phyloP scores from a whole-genome alignment of 2,888 invertebrate species.

The Helleia helle region DNA sequence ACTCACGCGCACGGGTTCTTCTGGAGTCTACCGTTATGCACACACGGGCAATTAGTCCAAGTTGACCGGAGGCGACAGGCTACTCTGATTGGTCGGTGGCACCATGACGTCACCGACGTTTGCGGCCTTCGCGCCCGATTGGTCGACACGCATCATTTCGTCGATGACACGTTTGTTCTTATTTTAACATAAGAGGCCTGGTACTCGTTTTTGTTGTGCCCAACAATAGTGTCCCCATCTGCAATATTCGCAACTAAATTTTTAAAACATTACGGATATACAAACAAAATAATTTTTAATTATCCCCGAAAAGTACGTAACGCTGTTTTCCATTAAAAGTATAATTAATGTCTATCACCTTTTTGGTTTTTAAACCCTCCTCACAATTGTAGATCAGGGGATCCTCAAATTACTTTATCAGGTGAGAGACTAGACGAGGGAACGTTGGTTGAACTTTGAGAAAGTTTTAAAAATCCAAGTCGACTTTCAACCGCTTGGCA shows the following conservation, averaged over 20 bases:
- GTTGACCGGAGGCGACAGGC: constrained; percentile 70
- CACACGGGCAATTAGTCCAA: constrained; percentile 73
- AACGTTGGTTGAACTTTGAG: constrained; percentile 48
- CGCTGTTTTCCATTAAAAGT: constrained; percentile 18
- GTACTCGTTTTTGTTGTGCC: constrained; percentile 52
- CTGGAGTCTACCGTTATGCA: constrained; percentile 65
- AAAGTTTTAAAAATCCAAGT: constrained; percentile 72
- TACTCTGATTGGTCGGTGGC: constrained; percentile 55
- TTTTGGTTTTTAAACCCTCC: constrained; percentile 51
- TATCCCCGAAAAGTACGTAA: constrained; percentile 45
- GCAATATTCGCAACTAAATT: neutral
- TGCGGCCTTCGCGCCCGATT: constrained; percentile 71
- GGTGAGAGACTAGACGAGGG: constrained; percentile 53
- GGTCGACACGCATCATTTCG: constrained; percentile 73
- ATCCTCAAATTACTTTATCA: constrained; percentile 68
- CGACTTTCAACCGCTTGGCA: constrained; percentile 47
- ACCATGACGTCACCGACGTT: constrained; percentile 65
- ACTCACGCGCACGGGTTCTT: constrained; percentile 60
- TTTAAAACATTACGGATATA: too few species aligned
- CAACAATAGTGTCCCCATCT: constrained; percentile 46
- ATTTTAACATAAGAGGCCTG: constrained; percentile 63
- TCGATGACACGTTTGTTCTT: constrained; percentile 74
- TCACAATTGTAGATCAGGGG: constrained; percentile 67
- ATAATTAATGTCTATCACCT: constrained; percentile 27
- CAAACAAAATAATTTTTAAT: constrained; percentile 31